Evolutionary conservation across 2,797 vertebrate genomes (phyloP).

Genomic region (Decapterus maruadsi): DNA sequence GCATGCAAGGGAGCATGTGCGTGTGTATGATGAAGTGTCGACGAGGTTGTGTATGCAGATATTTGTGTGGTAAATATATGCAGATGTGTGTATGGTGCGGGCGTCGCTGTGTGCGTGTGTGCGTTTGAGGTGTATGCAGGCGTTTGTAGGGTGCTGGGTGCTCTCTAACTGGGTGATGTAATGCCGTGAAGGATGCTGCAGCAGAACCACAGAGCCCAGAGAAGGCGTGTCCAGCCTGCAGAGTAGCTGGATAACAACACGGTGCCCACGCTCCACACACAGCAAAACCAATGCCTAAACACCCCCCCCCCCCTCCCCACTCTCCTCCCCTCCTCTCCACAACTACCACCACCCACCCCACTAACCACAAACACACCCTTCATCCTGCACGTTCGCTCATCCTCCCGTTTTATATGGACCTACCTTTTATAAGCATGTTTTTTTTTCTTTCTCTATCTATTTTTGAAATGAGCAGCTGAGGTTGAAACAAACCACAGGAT

Average conservation of each 20-base stretch:
- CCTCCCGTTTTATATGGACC: neutral
- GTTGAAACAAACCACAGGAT: neutral
- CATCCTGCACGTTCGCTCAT: neutral
- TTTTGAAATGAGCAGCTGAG: neutral
- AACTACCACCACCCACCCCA: neutral
- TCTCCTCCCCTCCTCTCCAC: neutral
- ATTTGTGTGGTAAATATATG: too few relatives aligned
- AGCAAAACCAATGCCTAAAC: slow-evolving; percentile 26
- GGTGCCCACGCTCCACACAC: slow-evolving; percentile 56
- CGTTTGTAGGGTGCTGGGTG: slow-evolving; percentile 57
- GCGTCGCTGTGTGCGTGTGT: neutral
- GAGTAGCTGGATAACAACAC: slow-evolving; percentile 65
- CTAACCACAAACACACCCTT: neutral
- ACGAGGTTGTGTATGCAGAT: neutral
- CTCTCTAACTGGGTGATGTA: slow-evolving; percentile 77
- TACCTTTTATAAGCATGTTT: neutral
- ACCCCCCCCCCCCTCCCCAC: neutral
- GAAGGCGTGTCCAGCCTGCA: slow-evolving; percentile 79
- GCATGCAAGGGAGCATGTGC: neutral
- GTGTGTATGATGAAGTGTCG: neutral
- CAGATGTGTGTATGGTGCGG: slow-evolving; percentile 9
- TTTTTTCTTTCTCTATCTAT: neutral
- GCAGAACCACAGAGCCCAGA: slow-evolving; percentile 72
- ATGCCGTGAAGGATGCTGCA: slow-evolving; percentile 80
- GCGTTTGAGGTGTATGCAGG: slow-evolving; percentile 29